Evolutionary conservation across 2,888 invertebrate species (phyloP).

Genomic region (Alloscopus bannaensis): DNA sequence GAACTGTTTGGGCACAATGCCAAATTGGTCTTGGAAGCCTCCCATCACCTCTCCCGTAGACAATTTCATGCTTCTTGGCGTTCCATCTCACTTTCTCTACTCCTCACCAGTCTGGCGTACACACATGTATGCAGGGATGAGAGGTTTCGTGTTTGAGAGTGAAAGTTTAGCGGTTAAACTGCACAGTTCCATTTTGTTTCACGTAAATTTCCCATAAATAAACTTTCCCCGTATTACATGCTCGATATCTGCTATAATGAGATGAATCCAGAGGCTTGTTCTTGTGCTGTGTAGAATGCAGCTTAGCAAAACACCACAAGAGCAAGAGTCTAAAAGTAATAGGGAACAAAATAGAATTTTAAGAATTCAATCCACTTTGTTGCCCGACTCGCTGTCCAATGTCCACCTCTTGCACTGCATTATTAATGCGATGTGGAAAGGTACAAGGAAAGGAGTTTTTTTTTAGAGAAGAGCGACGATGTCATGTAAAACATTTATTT

Average conservation of each 20-base stretch:
- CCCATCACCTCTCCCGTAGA: neutral
- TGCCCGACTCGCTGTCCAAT: neutral
- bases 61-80: constrained; percentile 50
- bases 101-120: constrained; percentile 27
- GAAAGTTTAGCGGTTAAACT: too few species aligned
- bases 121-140: constrained; percentile 11
- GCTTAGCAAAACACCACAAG: neutral
- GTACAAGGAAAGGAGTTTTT: neutral
- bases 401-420: neutral
- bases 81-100: too few species aligned
- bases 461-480: too few species aligned
- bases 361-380: constrained; percentile 40
- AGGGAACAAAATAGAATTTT: constrained; percentile 31
- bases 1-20: constrained; percentile 44
- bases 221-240: constrained; percentile 1
- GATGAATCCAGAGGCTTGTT: too few species aligned
- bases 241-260: neutral
- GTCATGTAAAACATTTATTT: too few species aligned
- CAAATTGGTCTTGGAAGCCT: constrained; percentile 49
- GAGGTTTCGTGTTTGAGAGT: too few species aligned
- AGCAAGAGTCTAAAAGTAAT: constrained; percentile 5
- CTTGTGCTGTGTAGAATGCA: neutral
- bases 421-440: neutral
- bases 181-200: constrained; percentile 10
- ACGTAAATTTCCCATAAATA: neutral